Evolutionary conservation across 2,888 invertebrate genomes (phyloP).

Genomic region (Axea sp.): DNA sequence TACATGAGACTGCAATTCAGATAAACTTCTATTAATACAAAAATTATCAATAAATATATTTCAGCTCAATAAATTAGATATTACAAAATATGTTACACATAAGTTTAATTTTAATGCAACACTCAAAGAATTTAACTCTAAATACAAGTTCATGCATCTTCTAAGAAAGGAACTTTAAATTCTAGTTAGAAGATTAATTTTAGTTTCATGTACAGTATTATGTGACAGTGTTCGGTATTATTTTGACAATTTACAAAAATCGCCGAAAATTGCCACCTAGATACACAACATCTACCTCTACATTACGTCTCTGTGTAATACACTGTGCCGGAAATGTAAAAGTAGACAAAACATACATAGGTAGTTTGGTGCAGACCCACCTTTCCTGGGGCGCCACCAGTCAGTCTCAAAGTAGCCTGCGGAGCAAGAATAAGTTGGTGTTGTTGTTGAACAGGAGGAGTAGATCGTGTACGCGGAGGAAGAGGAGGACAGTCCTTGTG

Average conservation of each 20-base stretch:
- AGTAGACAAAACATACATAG: constrained; percentile 65
- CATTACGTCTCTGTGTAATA: constrained; percentile 56
- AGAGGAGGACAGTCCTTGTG: constrained; percentile 84
- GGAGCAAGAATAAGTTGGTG: constrained; percentile 82
- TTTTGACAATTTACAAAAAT: too few relatives aligned
- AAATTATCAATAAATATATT: too few relatives aligned
- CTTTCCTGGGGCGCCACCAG: constrained; percentile 98
- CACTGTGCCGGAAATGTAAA: constrained; percentile 64
- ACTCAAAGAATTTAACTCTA: too few relatives aligned
- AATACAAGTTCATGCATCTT: too few relatives aligned
- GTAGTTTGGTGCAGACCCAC: constrained; percentile 84
- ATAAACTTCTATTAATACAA: too few relatives aligned
- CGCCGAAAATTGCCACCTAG: constrained; percentile 11
- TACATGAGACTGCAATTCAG: constrained; percentile 11
- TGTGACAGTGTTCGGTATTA: constrained; percentile 6
- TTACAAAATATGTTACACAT: too few relatives aligned
- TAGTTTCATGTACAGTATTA: constrained; percentile 22
- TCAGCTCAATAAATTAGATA: too few relatives aligned
- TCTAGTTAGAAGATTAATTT: too few relatives aligned
- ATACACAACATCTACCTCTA: constrained; percentile 52
- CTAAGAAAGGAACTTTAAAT: too few relatives aligned
- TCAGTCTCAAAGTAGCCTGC: constrained; percentile 97
- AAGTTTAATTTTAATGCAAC: too few relatives aligned
- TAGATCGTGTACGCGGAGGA: constrained; percentile 84
- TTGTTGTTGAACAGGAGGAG: constrained; percentile 78